Percentiles rank a stretch among this genome's conserved stretches.
These are phyloP conservation scores for Micrasema minimum DNA, from an alignment of 1,140 invertebrate genomes.

Conservation along the genomic window DNA sequence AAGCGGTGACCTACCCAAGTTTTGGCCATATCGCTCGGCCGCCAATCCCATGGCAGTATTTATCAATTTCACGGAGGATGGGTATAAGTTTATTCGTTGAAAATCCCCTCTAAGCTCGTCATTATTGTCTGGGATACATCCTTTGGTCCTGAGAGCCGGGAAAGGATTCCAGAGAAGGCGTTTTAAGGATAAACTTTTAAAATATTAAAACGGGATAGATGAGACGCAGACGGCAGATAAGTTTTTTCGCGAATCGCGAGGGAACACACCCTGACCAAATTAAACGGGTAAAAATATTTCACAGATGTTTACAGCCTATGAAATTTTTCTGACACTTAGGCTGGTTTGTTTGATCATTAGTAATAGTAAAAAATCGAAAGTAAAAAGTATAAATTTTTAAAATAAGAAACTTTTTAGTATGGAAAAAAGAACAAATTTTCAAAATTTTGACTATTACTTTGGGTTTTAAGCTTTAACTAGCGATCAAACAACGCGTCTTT, in stretches of 20 bases:
- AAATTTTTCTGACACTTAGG: too few relatives aligned
- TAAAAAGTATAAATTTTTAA: too few relatives aligned
- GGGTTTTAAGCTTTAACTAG: too few relatives aligned
- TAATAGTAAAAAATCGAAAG: too few relatives aligned
- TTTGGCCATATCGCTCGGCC: slow-evolving; percentile 10
- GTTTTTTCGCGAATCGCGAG: neutral
- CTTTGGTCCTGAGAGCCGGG: slow-evolving; percentile 14
- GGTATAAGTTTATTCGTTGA: slow-evolving; percentile 10
- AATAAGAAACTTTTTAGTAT: too few relatives aligned
- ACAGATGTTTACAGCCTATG: too few relatives aligned
- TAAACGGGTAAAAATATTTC: too few relatives aligned
- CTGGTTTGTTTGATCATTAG: too few relatives aligned
- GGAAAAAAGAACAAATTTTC: too few relatives aligned
- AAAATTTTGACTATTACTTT: too few relatives aligned
- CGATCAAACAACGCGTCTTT: too few relatives aligned
- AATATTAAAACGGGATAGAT: slow-evolving; percentile 13
- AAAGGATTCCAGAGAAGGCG: neutral
- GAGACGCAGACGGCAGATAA: neutral
- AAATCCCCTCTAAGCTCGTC: slow-evolving; percentile 25
- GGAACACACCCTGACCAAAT: too few relatives aligned
- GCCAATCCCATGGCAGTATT: slow-evolving; percentile 35
- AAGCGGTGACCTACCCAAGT: slow-evolving; percentile 10
- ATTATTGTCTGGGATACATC: slow-evolving; percentile 41
- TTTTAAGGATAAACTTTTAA: slow-evolving; percentile 28
- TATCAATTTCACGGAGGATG: slow-evolving; percentile 45